Evolutionary conservation across 1,140 invertebrate genomes (phyloP).

Genomic region (Campoletis sonorensis): DNA sequence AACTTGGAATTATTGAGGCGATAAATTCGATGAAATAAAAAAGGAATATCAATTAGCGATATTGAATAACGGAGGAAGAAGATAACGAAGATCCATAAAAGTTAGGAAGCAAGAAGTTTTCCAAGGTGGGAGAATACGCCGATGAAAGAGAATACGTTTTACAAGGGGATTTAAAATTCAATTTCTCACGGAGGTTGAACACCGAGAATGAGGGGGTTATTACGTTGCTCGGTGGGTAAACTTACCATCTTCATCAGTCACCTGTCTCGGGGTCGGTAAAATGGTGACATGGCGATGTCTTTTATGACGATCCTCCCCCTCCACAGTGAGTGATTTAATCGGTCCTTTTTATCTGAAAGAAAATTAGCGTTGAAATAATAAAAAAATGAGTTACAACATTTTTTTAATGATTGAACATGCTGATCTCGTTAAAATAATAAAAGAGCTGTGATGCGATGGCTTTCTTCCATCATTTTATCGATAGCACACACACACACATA

Average conservation of each 20-base stretch:
- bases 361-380: background rate
- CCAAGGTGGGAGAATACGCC: too few relatives aligned
- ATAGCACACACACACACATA: background rate
- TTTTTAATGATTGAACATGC: background rate
- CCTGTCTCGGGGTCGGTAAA: slow-evolving; percentile 61
- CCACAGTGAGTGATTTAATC: slow-evolving; percentile 64
- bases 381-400: background rate
- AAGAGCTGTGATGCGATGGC: background rate
- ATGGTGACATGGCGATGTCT: slow-evolving; percentile 67
- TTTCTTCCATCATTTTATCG: background rate
- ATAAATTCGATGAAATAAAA: too few relatives aligned
- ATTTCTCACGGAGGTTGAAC: background rate
- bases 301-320: slow-evolving; percentile 65
- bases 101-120: too few relatives aligned
- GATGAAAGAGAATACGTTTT: background rate
- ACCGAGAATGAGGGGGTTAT: background rate
- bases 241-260: slow-evolving; percentile 64
- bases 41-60: too few relatives aligned
- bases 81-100: too few relatives aligned
- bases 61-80: too few relatives aligned
- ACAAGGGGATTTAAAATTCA: background rate
- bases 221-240: slow-evolving; percentile 11
- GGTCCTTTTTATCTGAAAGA: slow-evolving; percentile 53
- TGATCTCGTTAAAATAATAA: background rate
- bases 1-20: too few relatives aligned